These are phyloP conservation scores for Diorhabda carinulata DNA, from an alignment of 1,140 invertebrate species.

Conservation along the genomic window DNA sequence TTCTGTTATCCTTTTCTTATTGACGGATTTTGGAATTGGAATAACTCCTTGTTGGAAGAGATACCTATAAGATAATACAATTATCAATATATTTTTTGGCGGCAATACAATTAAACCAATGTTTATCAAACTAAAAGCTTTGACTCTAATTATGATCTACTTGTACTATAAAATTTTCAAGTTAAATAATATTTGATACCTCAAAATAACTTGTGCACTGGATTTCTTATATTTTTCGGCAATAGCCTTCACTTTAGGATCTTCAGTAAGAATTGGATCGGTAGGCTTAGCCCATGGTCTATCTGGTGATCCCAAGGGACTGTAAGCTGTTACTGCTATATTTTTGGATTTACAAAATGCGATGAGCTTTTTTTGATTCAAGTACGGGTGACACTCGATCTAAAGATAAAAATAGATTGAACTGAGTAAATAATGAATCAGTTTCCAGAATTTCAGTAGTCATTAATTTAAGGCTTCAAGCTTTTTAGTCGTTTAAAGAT, in stretches of 20 bases:
- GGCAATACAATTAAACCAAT: too few species aligned
- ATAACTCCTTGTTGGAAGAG: conserved; percentile 32
- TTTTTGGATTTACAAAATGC: conserved; percentile 65
- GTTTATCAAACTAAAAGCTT: too few species aligned
- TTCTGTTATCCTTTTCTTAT: conserved; percentile 32
- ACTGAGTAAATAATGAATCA: too few species aligned
- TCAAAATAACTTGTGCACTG: conserved; percentile 37
- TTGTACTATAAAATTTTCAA: too few species aligned
- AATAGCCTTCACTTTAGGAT: conserved; percentile 51
- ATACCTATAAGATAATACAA: conserved; percentile 34
- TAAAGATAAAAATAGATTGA: conserved; percentile 39
- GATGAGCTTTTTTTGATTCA: conserved; percentile 73
- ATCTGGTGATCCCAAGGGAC: conserved; percentile 69
- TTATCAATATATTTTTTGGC: too few species aligned
- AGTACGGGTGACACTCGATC: conserved; percentile 83
- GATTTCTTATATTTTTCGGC: conserved; percentile 37
- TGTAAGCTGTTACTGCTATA: conserved; percentile 75
- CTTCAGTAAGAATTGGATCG: conserved; percentile 59
- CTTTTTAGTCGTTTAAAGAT: too few species aligned
- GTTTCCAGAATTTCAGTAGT: too few species aligned
- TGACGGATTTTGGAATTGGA: conserved; percentile 38
- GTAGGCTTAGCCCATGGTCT: conserved; percentile 63
- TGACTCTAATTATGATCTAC: too few species aligned
- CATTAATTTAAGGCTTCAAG: too few species aligned
- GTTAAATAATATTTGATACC: conserved; percentile 39